Evolutionary conservation across 2,888 invertebrate genomes (phyloP), one percentile per base, ranked within the genome.

Genomic region (Lutraria lutraria): DNA sequence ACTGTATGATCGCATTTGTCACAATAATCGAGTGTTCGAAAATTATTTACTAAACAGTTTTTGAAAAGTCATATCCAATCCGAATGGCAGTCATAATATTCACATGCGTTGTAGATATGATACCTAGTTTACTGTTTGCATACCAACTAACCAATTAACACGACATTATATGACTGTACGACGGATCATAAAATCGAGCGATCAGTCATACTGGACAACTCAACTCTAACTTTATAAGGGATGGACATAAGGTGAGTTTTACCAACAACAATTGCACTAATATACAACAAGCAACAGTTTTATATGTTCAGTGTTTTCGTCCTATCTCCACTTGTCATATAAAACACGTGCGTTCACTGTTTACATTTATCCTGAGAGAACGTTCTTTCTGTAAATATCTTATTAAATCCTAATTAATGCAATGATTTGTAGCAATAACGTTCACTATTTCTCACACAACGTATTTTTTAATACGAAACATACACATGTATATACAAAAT

Each of bases 241-340:
- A 76, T 76, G 76, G 76, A 31, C 76, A 31, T 34, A 10, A 76
- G 76, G 34, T 76, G 76, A 76, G 76, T 19, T 76, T 12, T 76
- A 19, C 29, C 60, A 60, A 8, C 21, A 60, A 60, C 60, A n/a
- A 21, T 21, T 21, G n/a, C 60, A 60, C 0, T n/a, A 60, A 60
- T 21, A 43, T 43, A 60, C 21, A 60, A 60, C 15, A 19, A 56
- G 13, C 56, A 56, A 56, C 56, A 56, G 19, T 19, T 15, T 56
- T 56, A 56, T 19, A 56, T 15, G 56, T 56, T 19, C 56, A 3
- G 56, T 56, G 56, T 56, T 56, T 56, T 16, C 15, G 2, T 56
- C 56, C 56, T 8, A 56, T 56, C 1, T 19, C 12, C 56, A 56
- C 6, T 19, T 56, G 19, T 19, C 13, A 56, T 56, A 60, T n/a